Conservation (phyloP, 2,888 invertebrate genomes). For the Xestobium rufovillosum region DNA sequence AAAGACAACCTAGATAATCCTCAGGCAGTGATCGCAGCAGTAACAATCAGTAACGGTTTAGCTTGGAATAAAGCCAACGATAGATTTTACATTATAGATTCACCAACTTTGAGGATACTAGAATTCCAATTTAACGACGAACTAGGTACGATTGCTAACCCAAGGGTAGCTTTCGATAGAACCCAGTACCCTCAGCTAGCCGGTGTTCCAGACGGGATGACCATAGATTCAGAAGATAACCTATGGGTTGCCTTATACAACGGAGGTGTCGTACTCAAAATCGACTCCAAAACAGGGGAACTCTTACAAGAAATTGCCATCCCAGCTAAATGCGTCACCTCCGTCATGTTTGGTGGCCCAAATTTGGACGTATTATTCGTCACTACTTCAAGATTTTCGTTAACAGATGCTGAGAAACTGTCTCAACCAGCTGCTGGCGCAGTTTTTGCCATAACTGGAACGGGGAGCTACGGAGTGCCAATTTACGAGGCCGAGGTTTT, state of each 20-base stretch:
- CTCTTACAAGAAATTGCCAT: constrained; percentile 46
- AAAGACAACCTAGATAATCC: constrained; percentile 34
- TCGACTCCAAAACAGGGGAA: constrained; percentile 43
- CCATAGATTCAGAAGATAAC: constrained; percentile 68
- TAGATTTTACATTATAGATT: constrained; percentile 73
- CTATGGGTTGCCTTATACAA: constrained; percentile 66
- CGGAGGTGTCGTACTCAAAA: constrained; percentile 55
- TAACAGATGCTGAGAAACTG: constrained; percentile 30
- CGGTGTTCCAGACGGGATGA: constrained; percentile 50
- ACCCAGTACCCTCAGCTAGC: constrained; percentile 18
- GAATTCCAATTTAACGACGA: constrained; percentile 62
- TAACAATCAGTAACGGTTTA: constrained; percentile 71
- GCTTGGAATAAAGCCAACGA: constrained; percentile 65
- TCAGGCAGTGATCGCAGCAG: constrained; percentile 36
- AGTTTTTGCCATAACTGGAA: constrained; percentile 37
- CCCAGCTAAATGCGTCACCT: constrained; percentile 52
- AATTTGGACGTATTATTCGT: constrained; percentile 54
- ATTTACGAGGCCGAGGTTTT: constrained; percentile 33
- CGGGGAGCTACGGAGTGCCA: constrained; percentile 33
- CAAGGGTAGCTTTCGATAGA: constrained; percentile 29
- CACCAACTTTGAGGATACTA: constrained; percentile 56
- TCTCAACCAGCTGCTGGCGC: constrained; percentile 45
- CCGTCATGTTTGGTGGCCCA: constrained; percentile 57
- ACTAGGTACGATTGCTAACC: constrained; percentile 45
- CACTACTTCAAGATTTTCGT: constrained; percentile 45